Evolutionary conservation across 1,140 invertebrate species (phyloP).

Genomic region (Scaptodrosophila lebanonensis): DNA sequence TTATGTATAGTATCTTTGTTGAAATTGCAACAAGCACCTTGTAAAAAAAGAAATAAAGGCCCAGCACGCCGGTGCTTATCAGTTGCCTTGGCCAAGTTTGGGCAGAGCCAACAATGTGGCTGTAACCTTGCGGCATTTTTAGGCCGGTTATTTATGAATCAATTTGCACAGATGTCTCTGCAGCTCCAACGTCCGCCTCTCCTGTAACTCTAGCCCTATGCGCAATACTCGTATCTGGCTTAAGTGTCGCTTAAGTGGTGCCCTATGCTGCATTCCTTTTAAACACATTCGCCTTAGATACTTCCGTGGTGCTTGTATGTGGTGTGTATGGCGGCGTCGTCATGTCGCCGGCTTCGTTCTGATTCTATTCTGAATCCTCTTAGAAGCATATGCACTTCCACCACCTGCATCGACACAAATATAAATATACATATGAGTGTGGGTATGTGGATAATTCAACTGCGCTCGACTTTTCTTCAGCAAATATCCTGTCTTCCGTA

Average conservation of each 20-base stretch:
- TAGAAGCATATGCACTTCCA: slow-evolving; percentile 9
- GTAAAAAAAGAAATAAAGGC: no score
- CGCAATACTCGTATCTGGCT: slow-evolving; percentile 21
- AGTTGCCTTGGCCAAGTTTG: slow-evolving; percentile 21
- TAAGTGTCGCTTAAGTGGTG: slow-evolving; percentile 18
- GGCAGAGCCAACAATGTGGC: not conserved
- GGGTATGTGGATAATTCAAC: not conserved
- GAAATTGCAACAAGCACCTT: no score
- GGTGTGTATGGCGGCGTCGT: not conserved
- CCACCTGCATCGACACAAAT: not conserved
- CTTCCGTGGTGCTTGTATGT: no score
- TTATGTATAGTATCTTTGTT: no score
- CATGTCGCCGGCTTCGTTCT: slow-evolving; percentile 1
- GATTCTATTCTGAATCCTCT: slow-evolving; percentile 8
- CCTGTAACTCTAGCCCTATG: slow-evolving; percentile 12
- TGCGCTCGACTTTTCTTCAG: slow-evolving; percentile 1
- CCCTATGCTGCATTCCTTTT: not conserved
- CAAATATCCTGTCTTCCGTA: slow-evolving; percentile 24
- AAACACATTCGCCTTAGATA: no score
- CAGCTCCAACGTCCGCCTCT: not conserved
- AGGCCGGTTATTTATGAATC: slow-evolving; percentile 9
- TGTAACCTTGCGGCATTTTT: slow-evolving; percentile 17
- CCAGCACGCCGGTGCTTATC: not conserved
- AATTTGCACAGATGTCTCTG: slow-evolving; percentile 18
- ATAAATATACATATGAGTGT: not conserved